Conservation (phyloP, 2,797 vertebrate genomes). For the Sebastes iracundus region DNA sequence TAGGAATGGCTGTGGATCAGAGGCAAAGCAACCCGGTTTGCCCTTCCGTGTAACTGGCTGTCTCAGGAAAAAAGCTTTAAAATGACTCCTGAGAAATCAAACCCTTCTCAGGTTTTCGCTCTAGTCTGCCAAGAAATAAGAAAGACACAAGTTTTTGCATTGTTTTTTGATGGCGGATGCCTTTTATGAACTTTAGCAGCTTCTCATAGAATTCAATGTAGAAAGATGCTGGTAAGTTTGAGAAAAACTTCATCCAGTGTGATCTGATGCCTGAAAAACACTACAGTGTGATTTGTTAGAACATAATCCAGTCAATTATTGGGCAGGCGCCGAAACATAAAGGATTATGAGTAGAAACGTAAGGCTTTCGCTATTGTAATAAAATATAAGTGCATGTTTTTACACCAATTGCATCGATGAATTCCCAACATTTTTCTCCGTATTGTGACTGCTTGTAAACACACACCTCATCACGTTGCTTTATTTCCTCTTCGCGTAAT, state of each 20-base stretch:
- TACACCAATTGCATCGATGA: background rate
- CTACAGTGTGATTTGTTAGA: background rate
- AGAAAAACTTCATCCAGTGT: no score
- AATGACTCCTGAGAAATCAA: background rate
- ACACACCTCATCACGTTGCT: conserved; percentile 24
- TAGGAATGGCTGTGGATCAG: no score
- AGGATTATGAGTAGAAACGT: background rate
- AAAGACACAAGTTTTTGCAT: background rate
- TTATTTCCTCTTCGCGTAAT: conserved; percentile 9
- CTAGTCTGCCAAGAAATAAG: background rate
- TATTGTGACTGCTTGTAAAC: background rate
- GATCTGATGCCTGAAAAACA: background rate
- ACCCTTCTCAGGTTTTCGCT: background rate
- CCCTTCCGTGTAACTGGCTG: background rate
- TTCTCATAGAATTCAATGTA: background rate
- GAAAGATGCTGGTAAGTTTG: background rate
- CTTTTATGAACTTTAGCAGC: background rate
- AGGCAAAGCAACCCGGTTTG: accelerated
- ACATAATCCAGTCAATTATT: background rate
- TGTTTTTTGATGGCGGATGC: background rate
- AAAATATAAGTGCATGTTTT: background rate
- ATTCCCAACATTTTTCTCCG: background rate
- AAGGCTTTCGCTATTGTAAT: accelerated
- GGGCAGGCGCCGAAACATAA: background rate
- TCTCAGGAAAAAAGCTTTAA: background rate